phyloP scores from a whole-genome alignment of 2,113 vertebrate species.

The Thinocorus orbignyianus region DNA sequence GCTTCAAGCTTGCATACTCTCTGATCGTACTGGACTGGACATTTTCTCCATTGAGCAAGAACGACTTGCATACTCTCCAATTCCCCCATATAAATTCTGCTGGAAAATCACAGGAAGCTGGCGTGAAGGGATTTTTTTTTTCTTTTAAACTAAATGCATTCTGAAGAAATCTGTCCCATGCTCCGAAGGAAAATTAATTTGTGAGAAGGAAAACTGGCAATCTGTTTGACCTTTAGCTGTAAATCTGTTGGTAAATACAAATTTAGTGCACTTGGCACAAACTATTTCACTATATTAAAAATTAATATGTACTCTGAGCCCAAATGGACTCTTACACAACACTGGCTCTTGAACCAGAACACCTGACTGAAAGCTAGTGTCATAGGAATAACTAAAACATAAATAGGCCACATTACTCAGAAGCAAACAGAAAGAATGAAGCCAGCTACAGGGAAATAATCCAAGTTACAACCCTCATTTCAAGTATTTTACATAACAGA shows the following conservation, averaged over 20 bases:
- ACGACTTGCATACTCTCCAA: not conserved
- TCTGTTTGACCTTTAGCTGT: slow-evolving; percentile 7
- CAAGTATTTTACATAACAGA: not conserved
- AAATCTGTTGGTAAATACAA: slow-evolving; percentile 47
- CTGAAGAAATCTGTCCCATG: not conserved
- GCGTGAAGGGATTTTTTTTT: not conserved
- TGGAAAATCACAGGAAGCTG: not conserved
- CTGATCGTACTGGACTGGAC: not conserved
- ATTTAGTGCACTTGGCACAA: not conserved
- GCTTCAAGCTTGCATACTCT: not conserved
- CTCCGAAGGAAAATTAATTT: slow-evolving; percentile 37
- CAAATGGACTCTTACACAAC: not conserved
- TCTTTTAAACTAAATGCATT: not conserved
- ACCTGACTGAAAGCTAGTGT: slow-evolving; percentile 26
- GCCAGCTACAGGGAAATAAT: not conserved
- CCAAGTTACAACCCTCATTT: not conserved
- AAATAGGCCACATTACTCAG: not conserved
- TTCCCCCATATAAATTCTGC: not conserved
- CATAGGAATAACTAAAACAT: slow-evolving; percentile 4
- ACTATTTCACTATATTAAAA: slow-evolving; percentile 11
- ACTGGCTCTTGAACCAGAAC: slow-evolving; percentile 1
- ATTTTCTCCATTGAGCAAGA: not conserved
- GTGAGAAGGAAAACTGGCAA: slow-evolving; percentile 21
- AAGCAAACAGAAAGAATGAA: not conserved
- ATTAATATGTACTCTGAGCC: not conserved